Percentiles rank a stretch among this genome's conserved stretches.
Conservation (phyloP, 2,797 vertebrate species). For the Bucorvus abyssinicus region DNA sequence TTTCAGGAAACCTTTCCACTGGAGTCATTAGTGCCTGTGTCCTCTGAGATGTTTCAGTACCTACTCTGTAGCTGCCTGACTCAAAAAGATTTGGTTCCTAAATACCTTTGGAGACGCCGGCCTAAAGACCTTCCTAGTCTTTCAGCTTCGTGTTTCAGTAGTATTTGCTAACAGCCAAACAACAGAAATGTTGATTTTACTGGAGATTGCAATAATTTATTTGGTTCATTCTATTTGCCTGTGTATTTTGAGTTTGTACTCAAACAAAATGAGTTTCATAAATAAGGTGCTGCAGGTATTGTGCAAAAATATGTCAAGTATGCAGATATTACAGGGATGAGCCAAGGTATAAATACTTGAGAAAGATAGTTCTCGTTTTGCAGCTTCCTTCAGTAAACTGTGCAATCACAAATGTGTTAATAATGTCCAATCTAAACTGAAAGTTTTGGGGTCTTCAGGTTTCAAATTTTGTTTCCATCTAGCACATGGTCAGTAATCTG, state of each 20-base stretch:
- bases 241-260: not conserved
- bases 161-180: not conserved
- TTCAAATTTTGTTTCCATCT: not conserved
- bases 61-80: not conserved
- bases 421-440: not conserved
- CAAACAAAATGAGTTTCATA: not conserved
- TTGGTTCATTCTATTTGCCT: not conserved
- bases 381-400: not conserved
- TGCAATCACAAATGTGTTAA: not conserved
- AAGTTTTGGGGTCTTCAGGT: not conserved
- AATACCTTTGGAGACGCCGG: not conserved
- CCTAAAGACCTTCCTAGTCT: not conserved
- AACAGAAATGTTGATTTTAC: not conserved
- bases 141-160: not conserved
- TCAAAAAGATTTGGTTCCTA: not conserved
- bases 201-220: not conserved
- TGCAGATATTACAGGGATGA: not conserved
- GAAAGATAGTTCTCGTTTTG: not conserved
- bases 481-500: not conserved
- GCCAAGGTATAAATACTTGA: not conserved
- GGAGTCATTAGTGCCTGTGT: not conserved
- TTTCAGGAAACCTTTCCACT: not conserved
- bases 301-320: not conserved
- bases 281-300: not conserved
- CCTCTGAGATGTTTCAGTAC: not conserved